Evolutionary conservation across 2,113 vertebrate genomes (phyloP).

Genomic region (Cavia aperea): DNA sequence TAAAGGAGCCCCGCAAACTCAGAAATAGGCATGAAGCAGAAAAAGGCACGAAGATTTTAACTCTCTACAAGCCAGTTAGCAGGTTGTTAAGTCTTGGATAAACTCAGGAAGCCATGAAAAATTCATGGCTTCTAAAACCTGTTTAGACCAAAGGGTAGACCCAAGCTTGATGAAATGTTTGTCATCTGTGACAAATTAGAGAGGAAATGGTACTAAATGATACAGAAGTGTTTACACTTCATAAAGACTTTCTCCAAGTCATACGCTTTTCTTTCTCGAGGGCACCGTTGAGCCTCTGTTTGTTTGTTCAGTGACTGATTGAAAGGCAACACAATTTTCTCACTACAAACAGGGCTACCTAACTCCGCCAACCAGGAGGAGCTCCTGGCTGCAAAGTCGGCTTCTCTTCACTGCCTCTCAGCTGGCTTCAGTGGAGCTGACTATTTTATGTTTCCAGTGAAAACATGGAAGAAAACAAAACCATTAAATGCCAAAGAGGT

Average conservation of each 20-base stretch:
- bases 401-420: background rate
- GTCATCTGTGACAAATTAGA: conserved; percentile 7
- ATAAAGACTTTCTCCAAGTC: background rate
- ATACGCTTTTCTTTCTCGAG: background rate
- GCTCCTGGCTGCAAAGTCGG: no score
- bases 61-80: background rate
- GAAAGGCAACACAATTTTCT: background rate
- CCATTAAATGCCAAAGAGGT: conserved; percentile 37
- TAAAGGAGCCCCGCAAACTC: background rate
- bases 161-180: background rate
- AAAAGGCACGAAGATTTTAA: background rate
- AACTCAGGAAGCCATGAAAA: background rate
- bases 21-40: background rate
- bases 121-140: background rate
- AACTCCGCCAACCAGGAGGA: fast-evolving
- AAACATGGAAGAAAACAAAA: conserved; percentile 36
- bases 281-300: background rate
- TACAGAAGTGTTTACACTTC: background rate
- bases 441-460: background rate
- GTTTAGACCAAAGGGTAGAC: background rate
- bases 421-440: background rate
- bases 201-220: background rate
- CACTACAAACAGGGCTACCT: background rate
- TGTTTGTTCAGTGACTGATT: background rate
- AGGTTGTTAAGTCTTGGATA: background rate